Evolutionary conservation across 2,113 vertebrate genomes (phyloP), one percentile per base, ranked within the genome.

Genomic region (Tiliqua scincoides): DNA sequence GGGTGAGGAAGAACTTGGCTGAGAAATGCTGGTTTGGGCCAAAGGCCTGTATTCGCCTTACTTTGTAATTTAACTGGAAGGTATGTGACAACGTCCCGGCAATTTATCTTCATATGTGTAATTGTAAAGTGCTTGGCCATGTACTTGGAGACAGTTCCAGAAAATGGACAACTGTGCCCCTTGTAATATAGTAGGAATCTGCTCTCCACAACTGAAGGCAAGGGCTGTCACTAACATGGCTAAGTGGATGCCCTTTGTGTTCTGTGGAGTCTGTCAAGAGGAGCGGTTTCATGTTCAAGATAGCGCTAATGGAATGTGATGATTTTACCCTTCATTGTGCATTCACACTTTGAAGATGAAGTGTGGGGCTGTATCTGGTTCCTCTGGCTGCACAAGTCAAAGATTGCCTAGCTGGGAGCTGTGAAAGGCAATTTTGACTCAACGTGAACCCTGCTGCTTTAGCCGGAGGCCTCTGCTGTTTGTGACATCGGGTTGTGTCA

Each of bases 251-350:
- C 52, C 57, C 74, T 43, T 27, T 88, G 82, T 85, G 84, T 40
- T 73, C 32, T 12, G 12, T 54, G 30, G 52, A 93, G 62, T 86
- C 71, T 84, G 75, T 89, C 23, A 4, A 10, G 0, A 61, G 94
- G 90, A 48, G 82, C 93, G 89, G 1, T 82, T n/a, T 35, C 1
- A 2, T 76, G 93, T 94, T 93, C 92, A 90, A 94, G 85, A 84
- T 94, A 82, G 78, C 91, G 84, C 90, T 85, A 61, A 86, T 78
- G 89, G 89, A 93, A 91, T 92, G 86, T 94, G 82, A 93, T 96
- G 96, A 88, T 90, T 94, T 95, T 96, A 90, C n/a, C 85, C 76
- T 81, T 94, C 91, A 88, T 90, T 95, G 95, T 94, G 88, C 92
- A 92, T 94, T 95, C 95, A 74, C 89, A 93, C 90, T 96, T 92